Percentiles rank a stretch among this genome's conserved stretches.
Evolutionary conservation across 2,113 vertebrate species (phyloP).

Genomic region (Felis chaus): DNA sequence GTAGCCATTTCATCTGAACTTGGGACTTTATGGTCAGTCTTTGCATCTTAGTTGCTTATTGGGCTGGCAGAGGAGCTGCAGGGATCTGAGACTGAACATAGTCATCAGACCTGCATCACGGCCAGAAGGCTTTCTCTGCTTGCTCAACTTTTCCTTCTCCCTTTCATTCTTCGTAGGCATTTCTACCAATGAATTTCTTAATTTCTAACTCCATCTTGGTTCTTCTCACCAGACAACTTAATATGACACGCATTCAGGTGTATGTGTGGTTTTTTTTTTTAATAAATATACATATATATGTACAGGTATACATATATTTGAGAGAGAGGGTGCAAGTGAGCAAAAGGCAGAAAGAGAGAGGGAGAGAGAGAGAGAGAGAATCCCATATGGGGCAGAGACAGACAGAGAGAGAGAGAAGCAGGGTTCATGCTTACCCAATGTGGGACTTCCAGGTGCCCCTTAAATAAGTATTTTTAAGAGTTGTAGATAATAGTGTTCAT

Average conservation of each 20-base stretch:
- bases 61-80: background rate
- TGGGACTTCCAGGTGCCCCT: no score
- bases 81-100: background rate
- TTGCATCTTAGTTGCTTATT: background rate
- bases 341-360: no score
- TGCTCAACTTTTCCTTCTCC: background rate
- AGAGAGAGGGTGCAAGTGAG: no score
- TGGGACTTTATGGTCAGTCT: background rate
- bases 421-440: no score
- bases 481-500: background rate
- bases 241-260: background rate
- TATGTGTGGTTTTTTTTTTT: background rate
- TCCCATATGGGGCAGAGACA: no score
- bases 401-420: no score
- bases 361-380: no score
- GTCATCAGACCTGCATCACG: background rate
- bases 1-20: background rate
- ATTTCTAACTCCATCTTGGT: background rate
- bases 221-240: background rate
- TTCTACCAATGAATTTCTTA: conserved; percentile 1
- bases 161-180: background rate
- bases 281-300: background rate
- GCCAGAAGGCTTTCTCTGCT: background rate
- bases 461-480: background rate
- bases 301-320: no score